phyloP scores from a whole-genome alignment of 2,888 invertebrate species.

The Patella depressa region DNA sequence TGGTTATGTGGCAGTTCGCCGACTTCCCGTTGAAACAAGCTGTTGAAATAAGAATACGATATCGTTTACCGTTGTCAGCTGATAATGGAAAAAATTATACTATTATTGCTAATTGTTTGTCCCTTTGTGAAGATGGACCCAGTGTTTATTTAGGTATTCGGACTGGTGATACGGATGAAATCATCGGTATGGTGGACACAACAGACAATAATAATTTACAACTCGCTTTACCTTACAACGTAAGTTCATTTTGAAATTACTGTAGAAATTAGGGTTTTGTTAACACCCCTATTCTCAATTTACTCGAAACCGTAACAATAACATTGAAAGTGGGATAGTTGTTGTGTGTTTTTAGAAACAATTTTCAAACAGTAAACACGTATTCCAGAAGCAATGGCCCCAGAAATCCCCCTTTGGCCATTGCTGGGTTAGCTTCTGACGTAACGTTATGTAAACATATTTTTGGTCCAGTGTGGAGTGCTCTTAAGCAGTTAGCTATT shows the following conservation, averaged over 20 bases:
- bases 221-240: background rate
- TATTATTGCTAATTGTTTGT: slow-evolving; percentile 4
- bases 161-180: background rate
- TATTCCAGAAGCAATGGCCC: no score
- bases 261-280: no score
- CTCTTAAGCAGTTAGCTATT: no score
- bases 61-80: background rate
- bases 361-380: no score
- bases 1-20: background rate
- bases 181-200: slow-evolving; percentile 1
- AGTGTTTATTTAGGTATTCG: background rate
- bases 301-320: no score
- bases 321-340: no score
- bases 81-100: background rate
- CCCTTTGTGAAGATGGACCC: background rate
- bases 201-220: background rate
- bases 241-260: background rate
- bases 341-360: no score
- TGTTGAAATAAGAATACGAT: background rate
- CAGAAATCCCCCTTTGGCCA: no score
- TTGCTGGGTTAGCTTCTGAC: no score
- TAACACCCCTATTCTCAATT: no score
- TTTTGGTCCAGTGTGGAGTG: no score
- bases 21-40: background rate
- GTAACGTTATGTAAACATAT: no score